Evolutionary conservation across 2,113 vertebrate genomes (phyloP), one percentile per base, ranked within the genome.

Genomic region (Mola mola): DNA sequence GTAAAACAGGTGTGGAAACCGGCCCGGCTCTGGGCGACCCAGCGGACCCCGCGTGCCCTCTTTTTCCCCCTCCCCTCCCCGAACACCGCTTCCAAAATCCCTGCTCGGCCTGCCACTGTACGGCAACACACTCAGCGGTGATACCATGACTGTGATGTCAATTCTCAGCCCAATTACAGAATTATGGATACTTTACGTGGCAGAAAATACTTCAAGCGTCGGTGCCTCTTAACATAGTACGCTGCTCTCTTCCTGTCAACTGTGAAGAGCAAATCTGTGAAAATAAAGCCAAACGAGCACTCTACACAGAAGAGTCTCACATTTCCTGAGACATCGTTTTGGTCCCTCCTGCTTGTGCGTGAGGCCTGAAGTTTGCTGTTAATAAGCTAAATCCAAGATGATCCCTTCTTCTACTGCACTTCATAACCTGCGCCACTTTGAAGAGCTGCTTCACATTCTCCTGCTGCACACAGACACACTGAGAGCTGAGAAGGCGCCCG

Each of bases 1-100:
- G 38, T 41, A 56, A 72, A 79, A 48, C 60, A 61, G 48, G 63
- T 67, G 47, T 25, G 50, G 47, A 52, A 68, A 75, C n/a, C 57
- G 22, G 29, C 4, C n/a, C 8, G 55, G 50, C 36, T 58, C 20
- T 58, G 48, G 37, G n/a, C 12, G 11, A 69, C 43, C 65, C 41
- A 3, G 64, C 10, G 22, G 65, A 79, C 68, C 59, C 16, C n/a
- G n/a, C 16, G 15, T 38, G 3, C n/a, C n/a, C n/a, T 38, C 36
- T 1, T 19, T 29, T 29, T 29, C 28, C 28, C 28, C 28, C 28
- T 8, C 28, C 8, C 28, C 4, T 21, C 29, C 17, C 8, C 15
- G 38, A 59, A 38, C 34, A 19, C 63, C 37, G 17, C 63, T n/a
- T 62, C 34, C 29, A 11, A 59, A 66, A 63, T 66, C 37, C 26